These are phyloP conservation scores for Gymnorhina tibicen DNA, from an alignment of 2,113 vertebrate species.

Conservation along the genomic window DNA sequence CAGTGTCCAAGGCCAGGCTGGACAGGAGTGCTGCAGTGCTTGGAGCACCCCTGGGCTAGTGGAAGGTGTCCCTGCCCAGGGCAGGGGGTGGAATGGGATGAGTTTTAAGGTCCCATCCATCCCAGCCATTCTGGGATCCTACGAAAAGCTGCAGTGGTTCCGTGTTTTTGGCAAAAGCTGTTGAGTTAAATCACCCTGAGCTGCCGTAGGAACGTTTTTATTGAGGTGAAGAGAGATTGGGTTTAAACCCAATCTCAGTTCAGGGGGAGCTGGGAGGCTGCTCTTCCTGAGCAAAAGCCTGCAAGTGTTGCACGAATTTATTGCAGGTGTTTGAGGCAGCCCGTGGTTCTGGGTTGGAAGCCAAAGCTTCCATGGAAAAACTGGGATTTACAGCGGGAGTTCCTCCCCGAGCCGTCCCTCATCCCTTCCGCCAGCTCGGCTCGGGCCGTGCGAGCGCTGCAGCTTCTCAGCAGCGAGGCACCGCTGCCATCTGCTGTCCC, in stretches of 20 bases:
- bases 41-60: fast-evolving
- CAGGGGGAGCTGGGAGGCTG: no score
- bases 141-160: neutral
- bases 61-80: neutral
- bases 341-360: neutral
- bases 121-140: neutral
- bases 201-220: neutral
- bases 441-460: neutral
- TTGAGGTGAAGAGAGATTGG: neutral
- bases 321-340: neutral
- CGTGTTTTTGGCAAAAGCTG: neutral
- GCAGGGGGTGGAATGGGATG: neutral
- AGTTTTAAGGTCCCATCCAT: no score
- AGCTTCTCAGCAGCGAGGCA: neutral
- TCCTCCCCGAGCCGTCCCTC: neutral
- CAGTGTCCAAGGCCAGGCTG: neutral
- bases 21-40: no score
- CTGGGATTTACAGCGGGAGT: fast-evolving
- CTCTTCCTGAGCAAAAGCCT: neutral
- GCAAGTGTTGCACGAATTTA: neutral
- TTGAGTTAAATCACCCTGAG: neutral
- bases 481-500: conserved; percentile 1
- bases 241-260: neutral
- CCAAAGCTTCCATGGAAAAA: neutral
- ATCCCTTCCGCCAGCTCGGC: neutral